These are phyloP conservation scores for Triops cancriformis DNA, from an alignment of 1,140 invertebrate genomes.

Conservation along the genomic window DNA sequence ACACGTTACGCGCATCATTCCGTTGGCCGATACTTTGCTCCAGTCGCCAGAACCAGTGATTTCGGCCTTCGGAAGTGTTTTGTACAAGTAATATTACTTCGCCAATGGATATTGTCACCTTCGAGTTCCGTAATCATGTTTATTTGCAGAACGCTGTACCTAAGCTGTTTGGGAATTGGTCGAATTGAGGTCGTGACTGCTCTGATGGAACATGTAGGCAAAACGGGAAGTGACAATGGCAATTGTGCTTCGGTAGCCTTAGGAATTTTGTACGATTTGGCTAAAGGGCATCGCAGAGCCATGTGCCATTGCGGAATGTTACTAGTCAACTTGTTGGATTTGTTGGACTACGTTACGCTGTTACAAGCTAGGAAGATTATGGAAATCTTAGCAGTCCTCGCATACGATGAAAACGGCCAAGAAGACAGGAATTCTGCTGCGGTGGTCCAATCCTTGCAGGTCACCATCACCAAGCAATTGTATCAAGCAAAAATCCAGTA, in stretches of 20 bases:
- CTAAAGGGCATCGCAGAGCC: slow-evolving; percentile 4
- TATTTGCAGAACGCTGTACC: neutral
- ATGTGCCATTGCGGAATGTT: slow-evolving; percentile 19
- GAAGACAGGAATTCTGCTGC: neutral
- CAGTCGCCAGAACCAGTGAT: slow-evolving; percentile 15
- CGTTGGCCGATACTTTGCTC: slow-evolving; percentile 21
- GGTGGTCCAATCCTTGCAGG: neutral
- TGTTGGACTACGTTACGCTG: slow-evolving; percentile 17
- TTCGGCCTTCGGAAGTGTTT: neutral
- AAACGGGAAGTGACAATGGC: neutral
- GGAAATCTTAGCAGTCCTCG: slow-evolving; percentile 22
- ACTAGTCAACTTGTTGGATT: slow-evolving; percentile 21
- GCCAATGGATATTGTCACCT: slow-evolving; percentile 1
- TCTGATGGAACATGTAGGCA: neutral
- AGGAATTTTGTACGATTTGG: slow-evolving; percentile 9
- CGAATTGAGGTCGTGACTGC: neutral
- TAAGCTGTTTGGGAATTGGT: neutral
- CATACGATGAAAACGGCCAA: slow-evolving; percentile 19
- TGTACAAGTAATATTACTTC: slow-evolving; percentile 18
- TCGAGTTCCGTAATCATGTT: neutral
- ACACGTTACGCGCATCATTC: slow-evolving; percentile 1
- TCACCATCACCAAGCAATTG: neutral
- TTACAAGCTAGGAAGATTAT: slow-evolving; percentile 19
- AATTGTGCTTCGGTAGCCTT: slow-evolving; percentile 15
- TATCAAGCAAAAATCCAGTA: neutral